Evolutionary conservation across 2,797 vertebrate genomes (phyloP).

Genomic region (Helarctos malayanus): DNA sequence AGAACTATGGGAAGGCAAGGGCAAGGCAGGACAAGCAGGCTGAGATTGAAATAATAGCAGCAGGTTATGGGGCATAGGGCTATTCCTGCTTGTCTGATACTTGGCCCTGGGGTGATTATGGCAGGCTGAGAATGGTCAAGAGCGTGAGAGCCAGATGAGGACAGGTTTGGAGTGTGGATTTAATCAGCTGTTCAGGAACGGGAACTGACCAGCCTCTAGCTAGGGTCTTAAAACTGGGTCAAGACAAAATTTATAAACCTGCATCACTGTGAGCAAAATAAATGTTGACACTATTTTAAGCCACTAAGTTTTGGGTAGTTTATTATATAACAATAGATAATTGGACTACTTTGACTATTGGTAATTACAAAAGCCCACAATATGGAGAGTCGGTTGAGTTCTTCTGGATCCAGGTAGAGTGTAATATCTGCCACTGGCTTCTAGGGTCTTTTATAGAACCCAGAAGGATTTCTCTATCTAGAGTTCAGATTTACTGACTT

Average conservation of each 20-base stretch:
- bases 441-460: neutral
- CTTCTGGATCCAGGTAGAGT: neutral
- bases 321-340: neutral
- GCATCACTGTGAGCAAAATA: neutral
- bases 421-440: neutral
- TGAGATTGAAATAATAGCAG: neutral
- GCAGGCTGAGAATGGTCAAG: neutral
- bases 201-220: neutral
- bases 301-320: neutral
- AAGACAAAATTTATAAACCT: neutral
- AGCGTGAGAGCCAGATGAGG: neutral
- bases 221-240: neutral
- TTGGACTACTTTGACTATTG: neutral
- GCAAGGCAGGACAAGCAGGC: neutral
- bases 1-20: neutral
- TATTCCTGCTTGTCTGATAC: neutral
- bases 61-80: neutral
- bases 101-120: neutral
- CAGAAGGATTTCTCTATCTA: neutral
- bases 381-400: neutral
- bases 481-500: neutral
- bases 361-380: neutral
- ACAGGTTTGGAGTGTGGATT: neutral
- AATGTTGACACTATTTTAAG: slow-evolving; percentile 9
- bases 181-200: neutral